Evolutionary conservation across 2,797 vertebrate species (phyloP).

Genomic region (Diceros bicornis): DNA sequence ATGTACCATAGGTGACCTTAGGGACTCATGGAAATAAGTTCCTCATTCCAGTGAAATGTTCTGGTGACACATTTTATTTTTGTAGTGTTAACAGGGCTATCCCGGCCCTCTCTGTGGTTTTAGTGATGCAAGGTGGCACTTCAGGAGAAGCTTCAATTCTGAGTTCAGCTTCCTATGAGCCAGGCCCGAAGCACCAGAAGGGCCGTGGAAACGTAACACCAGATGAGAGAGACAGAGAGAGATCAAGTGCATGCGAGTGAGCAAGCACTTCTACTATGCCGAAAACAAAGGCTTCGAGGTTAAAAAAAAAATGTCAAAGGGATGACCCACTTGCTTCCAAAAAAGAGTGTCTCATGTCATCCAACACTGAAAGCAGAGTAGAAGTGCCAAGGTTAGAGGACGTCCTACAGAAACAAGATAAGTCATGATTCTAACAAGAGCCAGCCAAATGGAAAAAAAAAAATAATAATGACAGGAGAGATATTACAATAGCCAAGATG

Average conservation of each 20-base stretch:
- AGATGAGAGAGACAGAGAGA: neutral
- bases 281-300: neutral
- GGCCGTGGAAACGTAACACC: neutral
- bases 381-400: neutral
- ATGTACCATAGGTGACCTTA: slow-evolving; percentile 69
- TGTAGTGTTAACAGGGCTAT: slow-evolving; percentile 49
- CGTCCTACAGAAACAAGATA: neutral
- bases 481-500: neutral
- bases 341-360: neutral
- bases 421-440: neutral
- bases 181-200: neutral
- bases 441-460: neutral
- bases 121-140: slow-evolving; percentile 38
- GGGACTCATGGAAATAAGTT: slow-evolving; percentile 77
- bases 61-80: slow-evolving; percentile 77
- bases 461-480: neutral
- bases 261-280: neutral
- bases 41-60: slow-evolving; percentile 70
- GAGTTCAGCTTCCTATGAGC: slow-evolving; percentile 27
- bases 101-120: slow-evolving; percentile 49
- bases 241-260: neutral
- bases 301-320: neutral
- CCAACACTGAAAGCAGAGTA: neutral
- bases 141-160: neutral
- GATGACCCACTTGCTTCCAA: neutral